Evolutionary conservation across 2,888 invertebrate species (phyloP).

Genomic region (Dinocampus coccinellae): DNA sequence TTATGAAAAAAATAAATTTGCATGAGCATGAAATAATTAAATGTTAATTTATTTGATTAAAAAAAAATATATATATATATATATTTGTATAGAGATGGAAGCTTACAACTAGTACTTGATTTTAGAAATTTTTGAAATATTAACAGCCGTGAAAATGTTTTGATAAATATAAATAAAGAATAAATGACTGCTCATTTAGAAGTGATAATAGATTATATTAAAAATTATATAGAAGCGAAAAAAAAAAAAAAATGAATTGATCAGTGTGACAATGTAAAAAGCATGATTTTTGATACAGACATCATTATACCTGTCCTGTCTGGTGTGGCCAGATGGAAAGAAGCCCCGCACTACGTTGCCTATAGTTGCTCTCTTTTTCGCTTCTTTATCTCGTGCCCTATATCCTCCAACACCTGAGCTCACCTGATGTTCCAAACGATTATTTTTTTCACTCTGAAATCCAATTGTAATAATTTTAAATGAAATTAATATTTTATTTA

Average conservation of each 20-base stretch:
- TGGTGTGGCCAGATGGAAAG: constrained; percentile 68
- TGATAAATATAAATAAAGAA: neutral
- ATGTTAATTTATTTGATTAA: too few relatives aligned
- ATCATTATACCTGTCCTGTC: constrained; percentile 70
- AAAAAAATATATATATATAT: too few relatives aligned
- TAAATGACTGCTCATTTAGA: too few relatives aligned
- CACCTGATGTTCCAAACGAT: constrained; percentile 62
- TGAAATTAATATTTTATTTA: neutral
- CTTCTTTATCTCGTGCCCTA: constrained; percentile 62
- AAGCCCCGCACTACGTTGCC: constrained; percentile 68
- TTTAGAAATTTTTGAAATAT: neutral
- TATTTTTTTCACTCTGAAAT: constrained; percentile 59
- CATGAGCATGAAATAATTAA: neutral
- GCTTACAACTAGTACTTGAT: neutral
- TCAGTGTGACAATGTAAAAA: constrained; percentile 50
- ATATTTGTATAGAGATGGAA: neutral
- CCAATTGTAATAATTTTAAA: neutral
- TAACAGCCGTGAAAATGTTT: constrained; percentile 14
- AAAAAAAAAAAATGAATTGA: constrained; percentile 4
- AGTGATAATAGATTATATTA: constrained; percentile 42
- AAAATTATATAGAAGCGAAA: neutral
- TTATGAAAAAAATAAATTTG: too few relatives aligned
- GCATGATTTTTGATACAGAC: constrained; percentile 69
- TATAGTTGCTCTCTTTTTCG: constrained; percentile 68
- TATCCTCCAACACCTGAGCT: constrained; percentile 58